Conservation (phyloP, 2,888 invertebrate genomes). For the Chloroclystis v-ata region DNA sequence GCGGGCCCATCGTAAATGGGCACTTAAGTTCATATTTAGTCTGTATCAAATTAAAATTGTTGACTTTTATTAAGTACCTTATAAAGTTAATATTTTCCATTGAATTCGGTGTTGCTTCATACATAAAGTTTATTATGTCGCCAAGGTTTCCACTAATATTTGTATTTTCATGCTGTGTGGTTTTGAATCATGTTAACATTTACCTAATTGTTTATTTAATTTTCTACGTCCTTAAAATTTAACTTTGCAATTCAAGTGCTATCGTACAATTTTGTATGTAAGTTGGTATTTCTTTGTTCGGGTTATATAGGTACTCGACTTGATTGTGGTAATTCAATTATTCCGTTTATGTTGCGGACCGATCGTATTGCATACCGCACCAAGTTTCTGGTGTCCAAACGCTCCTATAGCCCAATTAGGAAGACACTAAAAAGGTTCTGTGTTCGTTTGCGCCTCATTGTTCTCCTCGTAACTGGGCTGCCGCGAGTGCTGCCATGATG, state of each 20-base stretch:
- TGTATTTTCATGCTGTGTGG: no score
- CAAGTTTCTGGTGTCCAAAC: conserved; percentile 59
- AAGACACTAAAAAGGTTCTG: conserved; percentile 68
- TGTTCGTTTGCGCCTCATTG: conserved; percentile 67
- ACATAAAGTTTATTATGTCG: background rate
- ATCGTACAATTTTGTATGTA: background rate
- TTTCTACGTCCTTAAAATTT: background rate
- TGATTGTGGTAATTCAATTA: conserved; percentile 69
- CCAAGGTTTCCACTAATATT: no score
- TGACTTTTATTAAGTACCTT: conserved; percentile 30
- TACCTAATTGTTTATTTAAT: no score
- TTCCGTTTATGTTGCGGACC: conserved; percentile 66
- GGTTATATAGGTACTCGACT: conserved; percentile 49
- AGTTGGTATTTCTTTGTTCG: conserved; percentile 39
- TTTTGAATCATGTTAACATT: no score
- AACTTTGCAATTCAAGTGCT: no score
- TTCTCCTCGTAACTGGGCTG: conserved; percentile 67
- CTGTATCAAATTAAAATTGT: conserved; percentile 23
- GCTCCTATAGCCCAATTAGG: conserved; percentile 70
- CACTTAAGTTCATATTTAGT: conserved; percentile 31
- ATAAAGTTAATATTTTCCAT: conserved; percentile 28
- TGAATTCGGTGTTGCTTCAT: conserved; percentile 5
- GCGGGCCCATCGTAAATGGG: conserved; percentile 25
- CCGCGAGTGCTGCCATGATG: conserved; percentile 55
- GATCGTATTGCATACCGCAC: conserved; percentile 73